These are phyloP conservation scores for Peromyscus melanophrys DNA, from an alignment of 2,797 vertebrate species.

Conservation along the genomic window DNA sequence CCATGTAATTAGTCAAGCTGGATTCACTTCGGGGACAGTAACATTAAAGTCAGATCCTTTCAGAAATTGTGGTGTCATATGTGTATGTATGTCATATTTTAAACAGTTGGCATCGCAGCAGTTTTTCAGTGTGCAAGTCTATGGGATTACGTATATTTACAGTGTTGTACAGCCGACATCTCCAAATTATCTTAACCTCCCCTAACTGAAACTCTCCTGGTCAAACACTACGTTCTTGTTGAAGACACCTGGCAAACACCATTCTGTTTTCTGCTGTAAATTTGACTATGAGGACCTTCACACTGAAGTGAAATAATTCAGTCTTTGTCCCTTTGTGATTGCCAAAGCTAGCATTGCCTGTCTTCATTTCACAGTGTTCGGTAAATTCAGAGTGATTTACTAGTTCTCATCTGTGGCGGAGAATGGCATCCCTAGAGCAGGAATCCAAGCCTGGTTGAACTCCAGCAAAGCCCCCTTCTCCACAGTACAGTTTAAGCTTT, in stretches of 20 bases:
- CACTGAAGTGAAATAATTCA: constrained; percentile 40
- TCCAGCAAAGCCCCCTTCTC: background rate
- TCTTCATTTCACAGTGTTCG: constrained; percentile 20
- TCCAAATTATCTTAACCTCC: constrained; percentile 31
- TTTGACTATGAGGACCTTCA: constrained; percentile 31
- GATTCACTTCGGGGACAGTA: constrained; percentile 36
- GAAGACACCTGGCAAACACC: background rate
- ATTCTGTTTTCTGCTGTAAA: constrained; percentile 65
- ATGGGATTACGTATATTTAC: constrained; percentile 47
- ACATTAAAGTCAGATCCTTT: constrained; percentile 52
- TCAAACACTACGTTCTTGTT: background rate
- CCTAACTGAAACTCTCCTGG: background rate
- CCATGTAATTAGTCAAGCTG: background rate
- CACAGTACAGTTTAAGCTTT: background rate
- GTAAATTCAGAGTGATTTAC: constrained; percentile 44
- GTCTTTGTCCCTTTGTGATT: constrained; percentile 46
- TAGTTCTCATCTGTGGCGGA: background rate
- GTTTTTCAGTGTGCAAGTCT: background rate
- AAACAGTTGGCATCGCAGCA: constrained; percentile 19
- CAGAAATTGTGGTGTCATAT: background rate
- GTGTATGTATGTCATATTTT: background rate
- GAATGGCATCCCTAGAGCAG: constrained; percentile 2
- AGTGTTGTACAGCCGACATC: background rate
- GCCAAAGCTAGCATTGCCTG: constrained; percentile 37
- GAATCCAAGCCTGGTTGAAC: constrained; percentile 14